Conservation (phyloP, 2,888 invertebrate genomes). For the Diarsia mendica region DNA sequence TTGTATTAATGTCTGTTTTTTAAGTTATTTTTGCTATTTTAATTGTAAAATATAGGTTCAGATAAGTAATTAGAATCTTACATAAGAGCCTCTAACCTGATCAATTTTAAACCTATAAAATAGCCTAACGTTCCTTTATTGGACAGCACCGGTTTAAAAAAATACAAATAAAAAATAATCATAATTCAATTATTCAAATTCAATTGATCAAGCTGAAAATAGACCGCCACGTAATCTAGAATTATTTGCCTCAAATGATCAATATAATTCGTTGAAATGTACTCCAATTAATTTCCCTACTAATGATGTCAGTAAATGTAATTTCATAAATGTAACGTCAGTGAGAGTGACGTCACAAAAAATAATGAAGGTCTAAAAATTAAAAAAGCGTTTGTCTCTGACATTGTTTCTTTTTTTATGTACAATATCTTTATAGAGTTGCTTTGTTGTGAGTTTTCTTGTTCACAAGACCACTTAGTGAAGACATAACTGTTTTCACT, state of each 20-base stretch:
- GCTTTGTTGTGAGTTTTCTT: slow-evolving; percentile 47
- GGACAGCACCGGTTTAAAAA: not conserved
- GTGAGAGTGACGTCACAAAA: slow-evolving; percentile 22
- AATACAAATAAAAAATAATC: not conserved
- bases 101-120: not conserved
- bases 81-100: not conserved
- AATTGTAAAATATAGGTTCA: too few relatives aligned
- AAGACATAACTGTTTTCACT: slow-evolving; percentile 39
- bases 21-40: too few relatives aligned
- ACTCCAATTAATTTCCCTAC: slow-evolving; percentile 35
- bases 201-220: not conserved
- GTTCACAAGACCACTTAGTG: slow-evolving; percentile 18
- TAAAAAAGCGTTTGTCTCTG: slow-evolving; percentile 35
- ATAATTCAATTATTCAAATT: not conserved
- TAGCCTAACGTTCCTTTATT: not conserved
- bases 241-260: not conserved
- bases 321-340: slow-evolving; percentile 37
- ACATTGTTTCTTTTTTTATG: slow-evolving; percentile 50
- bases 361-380: slow-evolving; percentile 53
- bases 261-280: not conserved
- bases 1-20: slow-evolving; percentile 11
- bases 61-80: not conserved
- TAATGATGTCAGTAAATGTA: slow-evolving; percentile 39
- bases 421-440: slow-evolving; percentile 49
- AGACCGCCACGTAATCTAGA: not conserved